phyloP scores from a whole-genome alignment of 2,797 vertebrate species.

The Kryptopterus vitreolus region DNA sequence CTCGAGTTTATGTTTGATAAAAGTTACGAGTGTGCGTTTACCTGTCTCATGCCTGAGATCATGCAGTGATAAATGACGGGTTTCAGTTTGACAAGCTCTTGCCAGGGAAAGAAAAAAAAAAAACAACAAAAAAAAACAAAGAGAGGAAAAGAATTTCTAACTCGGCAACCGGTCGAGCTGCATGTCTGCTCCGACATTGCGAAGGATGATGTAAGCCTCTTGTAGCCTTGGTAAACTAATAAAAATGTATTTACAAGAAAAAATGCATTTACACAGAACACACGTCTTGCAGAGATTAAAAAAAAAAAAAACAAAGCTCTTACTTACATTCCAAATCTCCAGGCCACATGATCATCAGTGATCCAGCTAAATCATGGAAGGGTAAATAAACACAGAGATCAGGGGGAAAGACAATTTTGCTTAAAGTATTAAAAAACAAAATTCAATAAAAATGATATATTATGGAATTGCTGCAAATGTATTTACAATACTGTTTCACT shows the following conservation, averaged over 20 bases:
- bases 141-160: neutral
- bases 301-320: neutral
- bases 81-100: neutral
- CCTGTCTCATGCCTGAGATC: neutral
- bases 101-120: neutral
- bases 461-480: constrained; percentile 56
- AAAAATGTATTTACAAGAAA: neutral
- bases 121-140: constrained; percentile 3
- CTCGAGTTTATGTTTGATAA: neutral
- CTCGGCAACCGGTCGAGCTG: neutral
- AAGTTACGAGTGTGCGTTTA: neutral
- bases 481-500: neutral
- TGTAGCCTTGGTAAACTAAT: neutral
- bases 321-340: constrained; percentile 69
- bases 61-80: neutral
- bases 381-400: neutral
- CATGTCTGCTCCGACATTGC: neutral
- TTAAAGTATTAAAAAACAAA: neutral
- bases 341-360: constrained; percentile 61
- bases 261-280: neutral
- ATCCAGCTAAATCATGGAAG: constrained; percentile 54
- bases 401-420: neutral
- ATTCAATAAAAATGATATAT: constrained; percentile 36
- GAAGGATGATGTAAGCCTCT: neutral
- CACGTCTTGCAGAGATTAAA: neutral